phyloP scores from a whole-genome alignment of 2,797 vertebrate genomes.

The Poecile montanus region DNA sequence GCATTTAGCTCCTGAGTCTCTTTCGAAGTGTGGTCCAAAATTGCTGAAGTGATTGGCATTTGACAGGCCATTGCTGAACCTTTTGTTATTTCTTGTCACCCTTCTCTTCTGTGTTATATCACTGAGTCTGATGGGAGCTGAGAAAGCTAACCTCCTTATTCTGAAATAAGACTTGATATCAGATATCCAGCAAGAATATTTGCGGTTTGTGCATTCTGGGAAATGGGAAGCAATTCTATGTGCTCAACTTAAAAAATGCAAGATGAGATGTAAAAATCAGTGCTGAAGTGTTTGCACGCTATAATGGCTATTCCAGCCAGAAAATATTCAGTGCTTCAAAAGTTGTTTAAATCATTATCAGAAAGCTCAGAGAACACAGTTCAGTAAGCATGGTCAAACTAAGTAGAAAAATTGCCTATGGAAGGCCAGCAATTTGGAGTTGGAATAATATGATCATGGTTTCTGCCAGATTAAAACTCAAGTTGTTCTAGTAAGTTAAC shows the following conservation, averaged over 20 bases:
- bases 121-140: neutral
- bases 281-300: accelerated
- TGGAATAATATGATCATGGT: neutral
- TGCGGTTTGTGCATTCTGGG: neutral
- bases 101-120: neutral
- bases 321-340: constrained; percentile 3
- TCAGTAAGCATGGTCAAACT: neutral
- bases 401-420: neutral
- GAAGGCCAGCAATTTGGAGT: neutral
- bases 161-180: neutral
- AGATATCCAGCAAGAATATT: neutral
- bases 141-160: neutral
- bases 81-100: constrained; percentile 22
- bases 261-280: neutral
- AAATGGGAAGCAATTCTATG: neutral
- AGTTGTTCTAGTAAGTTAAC: neutral
- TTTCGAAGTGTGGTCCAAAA: neutral
- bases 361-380: neutral
- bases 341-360: neutral
- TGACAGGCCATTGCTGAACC: constrained; percentile 18
- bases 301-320: neutral
- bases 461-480: neutral
- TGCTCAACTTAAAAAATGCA: neutral
- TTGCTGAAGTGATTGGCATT: constrained; percentile 46
- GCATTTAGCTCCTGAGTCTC: constrained; percentile 11